Percentiles rank a stretch among this genome's conserved stretches.
These are phyloP conservation scores for Desoria tigrina DNA, from an alignment of 2,888 invertebrate genomes.

Conservation along the genomic window DNA sequence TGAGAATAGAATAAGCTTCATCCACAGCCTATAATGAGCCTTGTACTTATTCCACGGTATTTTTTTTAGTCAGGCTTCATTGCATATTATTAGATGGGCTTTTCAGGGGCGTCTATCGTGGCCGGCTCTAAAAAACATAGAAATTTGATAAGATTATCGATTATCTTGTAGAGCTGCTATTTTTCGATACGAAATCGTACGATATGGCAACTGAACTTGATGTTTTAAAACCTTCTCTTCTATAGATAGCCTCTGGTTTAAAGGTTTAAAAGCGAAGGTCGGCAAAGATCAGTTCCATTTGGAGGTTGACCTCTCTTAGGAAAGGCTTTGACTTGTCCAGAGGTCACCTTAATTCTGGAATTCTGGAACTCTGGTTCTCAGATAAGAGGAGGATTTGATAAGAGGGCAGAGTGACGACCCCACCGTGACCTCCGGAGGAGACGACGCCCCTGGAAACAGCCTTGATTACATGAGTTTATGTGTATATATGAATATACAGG, in stretches of 20 bases:
- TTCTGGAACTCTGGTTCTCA: background rate
- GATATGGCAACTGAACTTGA: no score
- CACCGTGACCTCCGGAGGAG: background rate
- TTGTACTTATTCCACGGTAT: background rate
- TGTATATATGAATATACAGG: no score
- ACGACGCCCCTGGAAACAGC: conserved; percentile 10
- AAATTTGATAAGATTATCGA: no score
- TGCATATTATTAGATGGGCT: background rate
- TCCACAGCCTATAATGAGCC: no score
- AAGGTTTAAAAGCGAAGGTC: background rate
- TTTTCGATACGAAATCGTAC: no score
- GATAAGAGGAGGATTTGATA: background rate
- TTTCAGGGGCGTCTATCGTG: background rate
- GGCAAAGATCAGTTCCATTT: background rate
- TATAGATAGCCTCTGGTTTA: no score
- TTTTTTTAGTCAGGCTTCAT: conserved; percentile 3
- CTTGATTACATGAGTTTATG: no score
- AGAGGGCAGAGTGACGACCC: no score
- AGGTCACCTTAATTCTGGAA: background rate
- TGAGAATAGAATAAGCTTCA: no score
- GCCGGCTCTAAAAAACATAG: background rate
- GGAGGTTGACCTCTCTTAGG: background rate
- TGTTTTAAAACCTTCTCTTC: no score
- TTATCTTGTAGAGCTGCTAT: no score
- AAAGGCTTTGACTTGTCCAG: background rate